Base-by-base conservation (phyloP, 2,113 vertebrate species). In the Heterocephalus glaber region DNA sequence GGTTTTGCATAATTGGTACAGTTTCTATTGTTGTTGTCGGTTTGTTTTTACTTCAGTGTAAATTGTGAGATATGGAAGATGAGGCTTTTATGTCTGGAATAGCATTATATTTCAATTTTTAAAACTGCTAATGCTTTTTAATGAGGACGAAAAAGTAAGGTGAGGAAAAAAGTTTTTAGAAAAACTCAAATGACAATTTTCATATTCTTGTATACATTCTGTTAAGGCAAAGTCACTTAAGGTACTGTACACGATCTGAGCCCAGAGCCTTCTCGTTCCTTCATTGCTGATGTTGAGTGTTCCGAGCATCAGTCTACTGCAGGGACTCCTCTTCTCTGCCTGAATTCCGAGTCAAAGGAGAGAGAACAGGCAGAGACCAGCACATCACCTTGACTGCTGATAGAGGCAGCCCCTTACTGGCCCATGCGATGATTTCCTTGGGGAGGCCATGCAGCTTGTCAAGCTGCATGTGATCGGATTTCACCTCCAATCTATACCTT, bases 21-120 rank as follows among this genome's bases (percentile, higher is more conserved):
- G 26, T 28, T 49, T 82, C 28, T 26, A 5, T 33, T 17, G 0
- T 30, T 56, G 19, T 90, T n/a, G n/a, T n/a, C n/a, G n/a, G n/a
- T n/a, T 84, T 87, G 44, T 77, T 93, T 92, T 94, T 38, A 72
- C 52, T 90, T 92, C 7, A 24, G 79, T 79, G 35, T 79, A 54
- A 79, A 77, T 16, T 26, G 22, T n/a, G 28, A 70, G 95, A 88
- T 89, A 81, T 35, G 35, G 85, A 94, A 92, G 47, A 7, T 28
- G 38, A 74, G 35, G 70, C 35, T 88, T 87, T 33, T 52, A 58
- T 49, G 54, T 82, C 22, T 49, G n/a, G 7, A 49, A 72, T 3
- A 74, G 26, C 4, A 13, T 24, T 44, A 44, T 14, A n/a, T 89
- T 92, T 84, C 65, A 79, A 35, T 86, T 65, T 47, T 56, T 3